Base-by-base conservation (phyloP, 2,888 invertebrate genomes). In the Volucella bombylans region DNA sequence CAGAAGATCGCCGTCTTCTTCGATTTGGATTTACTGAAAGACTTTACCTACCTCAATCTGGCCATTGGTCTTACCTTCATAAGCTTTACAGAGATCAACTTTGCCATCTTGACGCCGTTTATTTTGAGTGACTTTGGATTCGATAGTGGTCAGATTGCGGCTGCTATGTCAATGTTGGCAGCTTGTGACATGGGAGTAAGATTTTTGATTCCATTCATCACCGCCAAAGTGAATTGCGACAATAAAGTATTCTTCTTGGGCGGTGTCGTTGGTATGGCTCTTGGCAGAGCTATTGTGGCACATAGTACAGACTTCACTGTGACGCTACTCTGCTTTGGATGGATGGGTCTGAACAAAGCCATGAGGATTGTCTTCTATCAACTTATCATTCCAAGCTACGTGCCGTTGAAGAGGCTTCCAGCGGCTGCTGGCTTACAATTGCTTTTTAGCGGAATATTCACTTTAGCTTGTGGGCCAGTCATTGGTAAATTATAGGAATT, bases 101-200 rank as follows among this genome's bases (percentile, higher is more conserved):
- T 96, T 89, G 95, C 95, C n/a, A 93, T 95, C 67, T 88, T 96
- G 69, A 95, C 95, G 0, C 95, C 96, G 0, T 95, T 95, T 87
- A 95, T 96, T 82, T 91, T 96, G 8, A 92, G 93, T 39, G 95
- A 95, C 86, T 94, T 94, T 88, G 93, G 94, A 9, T 94, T 94
- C 87, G 89, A 90, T 0, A 72, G 80, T 1, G 23, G 78, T 9
- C 82, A 95, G 90, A 94, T 94, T 0, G 95, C 95, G 0, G 91
- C 94, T 2, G 94, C 94, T 79, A 95, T 95, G 95, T 95, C 95
- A 0, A 90, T 94, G 52, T 90, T 95, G 80, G 95, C 94, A 0
- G 93, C 94, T 39, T 93, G 94, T 12, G 96, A 96, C 89, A 93
- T 95, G 76, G 90, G 93, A 41, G 93, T 94, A 2, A 92, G 96